Evolutionary conservation across 2,888 invertebrate genomes (phyloP), one percentile per base, ranked within the genome.

Genomic region (Cephonodes hylas): DNA sequence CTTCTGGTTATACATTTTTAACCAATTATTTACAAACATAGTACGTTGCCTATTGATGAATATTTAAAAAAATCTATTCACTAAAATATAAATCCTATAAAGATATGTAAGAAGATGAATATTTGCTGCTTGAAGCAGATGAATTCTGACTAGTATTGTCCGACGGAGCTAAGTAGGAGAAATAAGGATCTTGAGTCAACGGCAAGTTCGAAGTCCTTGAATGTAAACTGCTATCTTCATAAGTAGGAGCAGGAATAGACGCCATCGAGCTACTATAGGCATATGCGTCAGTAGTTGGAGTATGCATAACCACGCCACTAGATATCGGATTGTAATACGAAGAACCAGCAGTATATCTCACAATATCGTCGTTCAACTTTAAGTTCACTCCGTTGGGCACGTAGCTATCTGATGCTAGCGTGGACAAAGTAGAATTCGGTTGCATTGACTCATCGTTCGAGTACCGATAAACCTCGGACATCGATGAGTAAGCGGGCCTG

Each of bases 381-480:
- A 89, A 81, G 78, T 81, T 85, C 31, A 84, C 79, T 66, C 91
- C 89, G 65, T 91, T 91, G 4, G 92, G 91, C 15, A 92, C 84
- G 71, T 91, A 91, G 67, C 77, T 89, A 75, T 92, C 92, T 65
- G 88, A 74, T 66, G 83, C 65, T 63, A 91, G 62, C 64, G 87
- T 69, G 60, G 87, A 74, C 71, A 91, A 69, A 59, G 84, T 78
- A 69, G 88, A 77, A 85, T 85, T 89, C 66, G 81, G 77, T 65
- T 85, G 81, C 76, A 90, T 69, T 91, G 90, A 89, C 70, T 92
- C 92, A 89, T 92, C 91, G 79, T 74, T 85, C 58, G 74, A 69
- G 74, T 88, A 90, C 68, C 91, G 88, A 88, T 90, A 90, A 86
- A 85, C 84, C 66, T 91, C 91, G 42, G 89, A 66, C 78, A 90